Evolutionary conservation across 2,113 vertebrate genomes (phyloP).

Genomic region (Tautogolabrus adspersus): DNA sequence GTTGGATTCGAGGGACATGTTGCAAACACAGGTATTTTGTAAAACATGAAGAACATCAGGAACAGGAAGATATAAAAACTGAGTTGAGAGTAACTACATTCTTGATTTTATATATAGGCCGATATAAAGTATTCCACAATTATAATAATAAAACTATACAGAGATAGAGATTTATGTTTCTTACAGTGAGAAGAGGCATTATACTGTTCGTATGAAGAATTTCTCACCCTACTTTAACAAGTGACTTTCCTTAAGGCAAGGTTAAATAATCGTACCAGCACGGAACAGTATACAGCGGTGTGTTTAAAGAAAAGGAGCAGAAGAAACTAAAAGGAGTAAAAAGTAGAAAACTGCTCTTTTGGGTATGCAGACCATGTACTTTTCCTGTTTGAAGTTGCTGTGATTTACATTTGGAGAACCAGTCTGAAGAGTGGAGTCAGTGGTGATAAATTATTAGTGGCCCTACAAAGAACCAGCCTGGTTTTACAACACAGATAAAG

Average conservation of each 20-base stretch:
- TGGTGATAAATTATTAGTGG: slow-evolving; percentile 51
- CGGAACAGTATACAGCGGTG: background rate
- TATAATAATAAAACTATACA: background rate
- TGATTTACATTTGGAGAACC: slow-evolving; percentile 38
- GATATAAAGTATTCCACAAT: background rate
- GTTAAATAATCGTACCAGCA: background rate
- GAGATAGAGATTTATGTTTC: background rate
- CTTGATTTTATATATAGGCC: background rate
- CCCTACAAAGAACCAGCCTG: slow-evolving; percentile 23
- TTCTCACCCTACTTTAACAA: background rate
- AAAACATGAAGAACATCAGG: no score
- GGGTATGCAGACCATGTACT: background rate
- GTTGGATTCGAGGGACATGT: no score
- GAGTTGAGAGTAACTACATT: no score
- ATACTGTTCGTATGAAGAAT: background rate
- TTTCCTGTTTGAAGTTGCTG: slow-evolving; percentile 16
- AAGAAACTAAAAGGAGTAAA: background rate
- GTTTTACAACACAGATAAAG: slow-evolving; percentile 32
- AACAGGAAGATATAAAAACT: no score
- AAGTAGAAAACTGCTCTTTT: slow-evolving; percentile 1
- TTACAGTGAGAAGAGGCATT: background rate
- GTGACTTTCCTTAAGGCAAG: background rate
- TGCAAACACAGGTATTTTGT: no score
- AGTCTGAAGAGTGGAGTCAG: slow-evolving; percentile 5
- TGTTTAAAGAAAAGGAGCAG: background rate